phyloP scores from a whole-genome alignment of 1,140 invertebrate species.

The Apis dorsata region DNA sequence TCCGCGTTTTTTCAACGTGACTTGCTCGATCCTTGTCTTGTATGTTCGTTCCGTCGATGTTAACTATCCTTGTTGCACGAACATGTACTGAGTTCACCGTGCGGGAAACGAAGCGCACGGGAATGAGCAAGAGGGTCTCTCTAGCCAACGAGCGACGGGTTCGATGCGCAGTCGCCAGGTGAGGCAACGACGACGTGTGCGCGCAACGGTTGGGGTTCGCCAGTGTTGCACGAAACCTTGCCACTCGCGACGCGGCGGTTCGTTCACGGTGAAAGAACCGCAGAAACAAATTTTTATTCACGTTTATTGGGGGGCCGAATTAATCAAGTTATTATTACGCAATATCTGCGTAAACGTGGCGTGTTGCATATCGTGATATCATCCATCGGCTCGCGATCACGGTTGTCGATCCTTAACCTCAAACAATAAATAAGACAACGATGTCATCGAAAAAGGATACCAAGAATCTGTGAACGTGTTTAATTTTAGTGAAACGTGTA shows the following conservation, averaged over 20 bases:
- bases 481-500: background rate
- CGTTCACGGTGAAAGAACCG: constrained; percentile 39
- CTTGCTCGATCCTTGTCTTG: background rate
- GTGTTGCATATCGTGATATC: background rate
- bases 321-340: background rate
- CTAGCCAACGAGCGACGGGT: constrained; percentile 55
- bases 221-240: constrained; percentile 57
- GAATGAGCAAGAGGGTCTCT: constrained; percentile 31
- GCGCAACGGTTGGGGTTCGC: constrained; percentile 55
- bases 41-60: background rate
- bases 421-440: constrained; percentile 29
- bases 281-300: constrained; percentile 13
- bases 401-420: constrained; percentile 52
- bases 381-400: constrained; percentile 3
- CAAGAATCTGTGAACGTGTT: constrained; percentile 14
- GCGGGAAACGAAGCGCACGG: constrained; percentile 1
- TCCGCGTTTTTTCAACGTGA: constrained; percentile 32
- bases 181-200: constrained; percentile 72
- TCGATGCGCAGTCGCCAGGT: constrained; percentile 78
- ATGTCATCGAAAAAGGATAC: constrained; percentile 37
- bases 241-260: constrained; percentile 45
- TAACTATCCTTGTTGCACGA: background rate
- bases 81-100: constrained; percentile 9
- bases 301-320: background rate
- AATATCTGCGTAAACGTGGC: constrained; percentile 12